Conservation (phyloP, 2,888 invertebrate species). For the Polymixis lichenea region DNA sequence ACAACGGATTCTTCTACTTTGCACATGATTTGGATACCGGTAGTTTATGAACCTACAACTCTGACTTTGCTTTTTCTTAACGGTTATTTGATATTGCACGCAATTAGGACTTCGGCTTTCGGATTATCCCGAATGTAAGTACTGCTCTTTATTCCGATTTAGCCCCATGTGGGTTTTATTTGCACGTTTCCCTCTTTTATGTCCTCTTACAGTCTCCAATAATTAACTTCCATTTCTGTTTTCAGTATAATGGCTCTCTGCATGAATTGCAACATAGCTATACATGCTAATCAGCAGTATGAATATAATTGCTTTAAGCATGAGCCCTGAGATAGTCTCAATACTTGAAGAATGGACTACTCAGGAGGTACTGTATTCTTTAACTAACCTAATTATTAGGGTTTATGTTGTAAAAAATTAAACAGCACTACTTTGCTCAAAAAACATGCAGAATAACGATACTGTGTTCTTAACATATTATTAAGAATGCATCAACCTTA, state of each 20-base stretch:
- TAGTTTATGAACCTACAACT: neutral
- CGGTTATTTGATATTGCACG: neutral
- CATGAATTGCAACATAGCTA: neutral
- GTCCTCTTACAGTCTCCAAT: too few relatives aligned
- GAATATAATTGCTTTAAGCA: conserved; percentile 1
- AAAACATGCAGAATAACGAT: neutral
- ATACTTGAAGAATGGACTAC: neutral
- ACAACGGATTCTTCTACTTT: neutral
- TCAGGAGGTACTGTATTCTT: neutral
- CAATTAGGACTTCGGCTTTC: too few relatives aligned
- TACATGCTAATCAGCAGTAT: conserved; percentile 12
- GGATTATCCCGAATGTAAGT: too few relatives aligned
- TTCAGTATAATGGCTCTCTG: conserved; percentile 6
- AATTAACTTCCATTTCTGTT: too few relatives aligned
- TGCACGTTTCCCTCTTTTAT: too few relatives aligned
- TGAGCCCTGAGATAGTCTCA: conserved; percentile 8
- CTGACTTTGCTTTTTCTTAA: neutral
- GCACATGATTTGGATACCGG: neutral
- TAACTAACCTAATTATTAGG: neutral
- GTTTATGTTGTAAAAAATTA: neutral
- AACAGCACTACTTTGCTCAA: conserved; percentile 4
- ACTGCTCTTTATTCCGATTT: too few relatives aligned
- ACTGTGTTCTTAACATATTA: conserved; percentile 5
- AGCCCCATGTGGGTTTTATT: too few relatives aligned
- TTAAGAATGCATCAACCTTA: conserved; percentile 14